phyloP scores from a whole-genome alignment of 2,113 vertebrate species.

The Etia nguti region DNA sequence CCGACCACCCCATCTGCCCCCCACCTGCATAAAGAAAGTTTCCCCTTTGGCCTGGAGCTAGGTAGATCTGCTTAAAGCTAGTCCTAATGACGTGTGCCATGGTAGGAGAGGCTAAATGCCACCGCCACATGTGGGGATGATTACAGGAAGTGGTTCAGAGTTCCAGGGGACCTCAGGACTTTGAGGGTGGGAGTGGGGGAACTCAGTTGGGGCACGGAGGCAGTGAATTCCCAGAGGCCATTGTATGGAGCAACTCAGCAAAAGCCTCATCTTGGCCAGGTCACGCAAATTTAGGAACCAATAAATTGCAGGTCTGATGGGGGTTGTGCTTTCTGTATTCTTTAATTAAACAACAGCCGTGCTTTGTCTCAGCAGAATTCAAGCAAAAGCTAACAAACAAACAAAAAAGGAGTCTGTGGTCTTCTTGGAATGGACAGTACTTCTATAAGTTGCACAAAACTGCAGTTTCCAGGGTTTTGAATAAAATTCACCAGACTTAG shows the following conservation, averaged over 20 bases:
- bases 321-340: constrained; percentile 51
- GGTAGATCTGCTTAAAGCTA: constrained; percentile 65
- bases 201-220: constrained; percentile 49
- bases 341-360: constrained; percentile 58
- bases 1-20: constrained; percentile 30
- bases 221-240: constrained; percentile 64
- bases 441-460: neutral
- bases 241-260: constrained; percentile 62
- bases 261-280: constrained; percentile 62
- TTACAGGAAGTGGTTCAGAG: constrained; percentile 72
- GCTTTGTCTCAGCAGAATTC: constrained; percentile 14
- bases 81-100: constrained; percentile 73
- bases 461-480: neutral
- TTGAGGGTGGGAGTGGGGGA: constrained; percentile 15
- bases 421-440: neutral
- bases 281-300: constrained; percentile 66
- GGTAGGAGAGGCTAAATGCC: constrained; percentile 60
- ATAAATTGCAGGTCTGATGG: constrained; percentile 40
- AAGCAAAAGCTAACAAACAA: neutral
- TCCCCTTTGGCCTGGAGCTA: constrained; percentile 62
- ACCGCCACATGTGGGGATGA: constrained; percentile 74
- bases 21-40: constrained; percentile 55
- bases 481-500: neutral
- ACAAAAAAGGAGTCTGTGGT: neutral
- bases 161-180: constrained; percentile 58